Evolutionary conservation across 2,797 vertebrate genomes (phyloP).

Genomic region (Takifugu ocellatus): DNA sequence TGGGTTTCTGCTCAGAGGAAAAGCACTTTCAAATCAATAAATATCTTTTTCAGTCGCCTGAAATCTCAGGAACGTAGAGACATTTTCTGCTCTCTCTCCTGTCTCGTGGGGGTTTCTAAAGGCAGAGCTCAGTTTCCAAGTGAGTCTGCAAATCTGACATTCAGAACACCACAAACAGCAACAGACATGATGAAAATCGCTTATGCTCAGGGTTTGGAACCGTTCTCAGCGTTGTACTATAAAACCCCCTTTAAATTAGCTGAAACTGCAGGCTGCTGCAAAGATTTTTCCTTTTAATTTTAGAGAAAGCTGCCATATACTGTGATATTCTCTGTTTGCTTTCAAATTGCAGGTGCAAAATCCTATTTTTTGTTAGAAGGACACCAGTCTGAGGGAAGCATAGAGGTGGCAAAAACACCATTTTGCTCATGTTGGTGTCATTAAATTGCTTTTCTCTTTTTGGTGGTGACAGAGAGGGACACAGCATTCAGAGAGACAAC

Average conservation of each 20-base stretch:
- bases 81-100: conserved; percentile 24
- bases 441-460: conserved; percentile 37
- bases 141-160: conserved; percentile 53
- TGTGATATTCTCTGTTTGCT: conserved; percentile 16
- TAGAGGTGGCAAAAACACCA: conserved; percentile 10
- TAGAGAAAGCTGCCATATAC: conserved; percentile 10
- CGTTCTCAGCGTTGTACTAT: neutral
- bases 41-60: conserved; percentile 30
- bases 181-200: conserved; percentile 24
- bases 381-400: conserved; percentile 21
- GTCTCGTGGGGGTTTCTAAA: conserved; percentile 38
- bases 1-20: conserved; percentile 20
- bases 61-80: conserved; percentile 41
- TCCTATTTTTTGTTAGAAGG: conserved; percentile 35
- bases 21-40: conserved; percentile 42
- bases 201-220: conserved; percentile 29
- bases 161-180: conserved; percentile 43
- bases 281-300: conserved; percentile 6
- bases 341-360: conserved; percentile 30
- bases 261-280: conserved; percentile 6
- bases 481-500: conserved; percentile 18
- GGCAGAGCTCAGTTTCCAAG: conserved; percentile 39
- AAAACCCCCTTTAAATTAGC: conserved; percentile 25
- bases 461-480: conserved; percentile 34
- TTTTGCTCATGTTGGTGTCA: conserved; percentile 42